Base-by-base conservation (phyloP, 1,140 invertebrate species). In the Catajapyx aquilonaris region DNA sequence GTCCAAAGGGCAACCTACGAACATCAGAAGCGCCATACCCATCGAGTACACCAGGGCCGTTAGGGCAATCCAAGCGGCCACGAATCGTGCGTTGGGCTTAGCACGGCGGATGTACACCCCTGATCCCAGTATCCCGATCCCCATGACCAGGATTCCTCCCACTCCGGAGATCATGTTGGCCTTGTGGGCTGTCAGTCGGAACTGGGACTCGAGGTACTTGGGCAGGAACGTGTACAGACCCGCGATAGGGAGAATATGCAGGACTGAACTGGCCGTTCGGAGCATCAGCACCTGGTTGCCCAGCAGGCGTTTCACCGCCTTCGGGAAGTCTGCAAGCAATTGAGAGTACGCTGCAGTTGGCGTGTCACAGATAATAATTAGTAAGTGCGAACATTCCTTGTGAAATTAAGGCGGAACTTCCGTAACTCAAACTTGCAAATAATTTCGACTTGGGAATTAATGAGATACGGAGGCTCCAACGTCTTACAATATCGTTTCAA, bases 201-300 rank as follows among this genome's bases (percentile, higher is more conserved):
- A 93, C 64, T 90, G 84, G 33, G 75, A 79, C 62, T 91, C 85
- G 43, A 93, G 59, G 56, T 90, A 93, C 57, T 93, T 93, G 34
- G 87, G 86, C 46, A 91, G 62, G 58, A 91, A 94, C 30, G 84
- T 87, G 57, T 90, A 88, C 5, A 88, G 64, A 3, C 85, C 86
- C 38, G 81, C 80, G 44, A 90, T 85, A 28, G 84, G 85, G 48
- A 91, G 63, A 46, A 91, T 70, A 51, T 90, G 83, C 5, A 93
- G 63, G 13, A 91, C 85, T 38, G 74, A 84, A 44, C 77, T 83
- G 3, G 83, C 80, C 7, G 81, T 88, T 15, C 85, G 65, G 52
- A 79, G 79, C 71, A 90, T 81, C 18, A 91, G 65, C 42, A 93
- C 85, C 49, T 87, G 79, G 51, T 91, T 91, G 42, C 71, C 79